Percentiles rank a stretch among this genome's conserved stretches.
Evolutionary conservation across 92 coral and sea anemone species (phyloP).

Genomic region (Palythoa caribaeorum): DNA sequence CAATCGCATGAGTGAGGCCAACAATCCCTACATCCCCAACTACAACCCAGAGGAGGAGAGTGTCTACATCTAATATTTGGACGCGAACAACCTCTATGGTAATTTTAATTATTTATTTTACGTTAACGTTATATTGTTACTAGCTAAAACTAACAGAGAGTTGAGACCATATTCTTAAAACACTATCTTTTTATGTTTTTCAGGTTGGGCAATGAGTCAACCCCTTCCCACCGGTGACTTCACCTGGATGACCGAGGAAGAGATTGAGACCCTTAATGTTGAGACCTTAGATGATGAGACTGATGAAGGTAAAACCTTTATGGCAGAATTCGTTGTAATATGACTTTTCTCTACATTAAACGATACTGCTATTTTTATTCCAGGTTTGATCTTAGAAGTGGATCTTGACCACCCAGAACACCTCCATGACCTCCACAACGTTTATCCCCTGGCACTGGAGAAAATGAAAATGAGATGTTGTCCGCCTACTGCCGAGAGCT

Average conservation of each 20-base stretch:
- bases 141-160: no score
- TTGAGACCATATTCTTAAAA: no score
- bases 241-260: conserved; percentile 30
- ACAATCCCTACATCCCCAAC: conserved; percentile 47
- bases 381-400: conserved; percentile 40
- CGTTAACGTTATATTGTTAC: no score
- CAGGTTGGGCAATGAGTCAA: conserved; percentile 62
- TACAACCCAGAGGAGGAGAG: conserved; percentile 38
- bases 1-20: conserved; percentile 42
- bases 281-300: background rate
- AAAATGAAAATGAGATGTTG: conserved; percentile 43
- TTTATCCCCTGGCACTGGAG: conserved; percentile 50
- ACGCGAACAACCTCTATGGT: conserved; percentile 53
- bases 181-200: no score
- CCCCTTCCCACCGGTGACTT: conserved; percentile 23
- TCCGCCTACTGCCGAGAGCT: conserved; percentile 32
- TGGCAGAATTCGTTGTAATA: no score
- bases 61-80: conserved; percentile 50
- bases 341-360: no score
- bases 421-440: conserved; percentile 46
- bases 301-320: background rate
- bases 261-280: conserved; percentile 3
- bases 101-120: no score
- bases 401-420: conserved; percentile 34
- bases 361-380: no score